A percentile compares a stretch with the other conserved stretches of the same genome.
Evolutionary conservation across 2,113 vertebrate genomes (phyloP).

Genomic region (Drymodes brunneopygia): DNA sequence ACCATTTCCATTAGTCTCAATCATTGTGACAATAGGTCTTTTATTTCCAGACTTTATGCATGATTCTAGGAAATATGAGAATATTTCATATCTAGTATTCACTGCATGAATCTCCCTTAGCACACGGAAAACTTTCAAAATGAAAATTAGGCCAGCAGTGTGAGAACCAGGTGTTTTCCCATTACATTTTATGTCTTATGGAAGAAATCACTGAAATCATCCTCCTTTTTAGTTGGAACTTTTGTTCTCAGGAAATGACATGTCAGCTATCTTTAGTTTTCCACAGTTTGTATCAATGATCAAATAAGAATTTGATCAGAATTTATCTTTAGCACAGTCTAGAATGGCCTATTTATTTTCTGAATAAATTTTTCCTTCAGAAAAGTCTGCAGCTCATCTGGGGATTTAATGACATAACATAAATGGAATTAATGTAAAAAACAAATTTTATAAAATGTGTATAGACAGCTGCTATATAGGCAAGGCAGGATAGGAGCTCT

Average conservation of each 20-base stretch:
- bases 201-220: not conserved
- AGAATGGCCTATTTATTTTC: not conserved
- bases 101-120: not conserved
- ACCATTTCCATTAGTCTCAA: not conserved
- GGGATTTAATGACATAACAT: not conserved
- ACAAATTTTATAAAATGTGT: not conserved
- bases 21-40: not conserved
- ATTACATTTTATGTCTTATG: not conserved
- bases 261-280: not conserved
- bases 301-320: not conserved
- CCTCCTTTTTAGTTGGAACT: not conserved
- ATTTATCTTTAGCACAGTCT: not conserved
- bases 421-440: not conserved
- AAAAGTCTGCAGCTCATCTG: not conserved
- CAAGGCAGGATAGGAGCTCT: not conserved
- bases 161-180: not conserved
- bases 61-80: not conserved
- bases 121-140: not conserved
- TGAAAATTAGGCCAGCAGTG: not conserved
- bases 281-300: not conserved
- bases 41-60: not conserved
- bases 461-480: not conserved
- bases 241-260: not conserved
- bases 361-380: not conserved
- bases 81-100: not conserved